Evolutionary conservation across 2,113 vertebrate species (phyloP).

Genomic region (Polypterus senegalus): DNA sequence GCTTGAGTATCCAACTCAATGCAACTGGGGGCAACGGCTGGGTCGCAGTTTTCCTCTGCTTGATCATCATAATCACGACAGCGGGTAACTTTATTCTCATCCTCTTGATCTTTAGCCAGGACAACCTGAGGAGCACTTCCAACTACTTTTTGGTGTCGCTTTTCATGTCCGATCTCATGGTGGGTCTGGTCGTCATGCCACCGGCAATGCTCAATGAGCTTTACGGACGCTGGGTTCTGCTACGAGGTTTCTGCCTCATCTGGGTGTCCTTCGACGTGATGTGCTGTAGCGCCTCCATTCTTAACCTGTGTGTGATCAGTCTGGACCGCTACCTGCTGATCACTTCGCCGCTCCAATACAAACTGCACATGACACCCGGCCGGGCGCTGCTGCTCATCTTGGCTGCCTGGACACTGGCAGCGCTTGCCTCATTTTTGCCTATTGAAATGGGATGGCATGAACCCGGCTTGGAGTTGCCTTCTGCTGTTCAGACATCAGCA

Average conservation of each 20-base stretch:
- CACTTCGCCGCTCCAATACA: slow-evolving; percentile 85
- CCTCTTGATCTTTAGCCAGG: slow-evolving; percentile 73
- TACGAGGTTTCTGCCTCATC: slow-evolving; percentile 67
- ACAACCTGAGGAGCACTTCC: slow-evolving; percentile 82
- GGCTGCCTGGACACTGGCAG: slow-evolving; percentile 77
- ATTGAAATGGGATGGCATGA: slow-evolving; percentile 90
- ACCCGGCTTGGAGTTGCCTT: slow-evolving; percentile 35
- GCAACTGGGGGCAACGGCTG: slow-evolving; percentile 54
- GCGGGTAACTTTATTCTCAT: slow-evolving; percentile 77
- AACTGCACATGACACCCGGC: slow-evolving; percentile 78
- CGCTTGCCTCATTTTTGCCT: slow-evolving; percentile 80
- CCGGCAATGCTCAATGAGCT: slow-evolving; percentile 89
- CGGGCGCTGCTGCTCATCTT: slow-evolving; percentile 70
- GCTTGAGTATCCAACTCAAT: no score
- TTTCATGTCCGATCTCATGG: slow-evolving; percentile 91
- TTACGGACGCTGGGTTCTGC: slow-evolving; percentile 80
- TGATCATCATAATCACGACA: slow-evolving; percentile 74
- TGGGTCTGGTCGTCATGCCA: slow-evolving; percentile 93
- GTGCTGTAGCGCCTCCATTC: slow-evolving; percentile 96
- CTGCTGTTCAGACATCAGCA: slow-evolving; percentile 17
- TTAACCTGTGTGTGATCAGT: slow-evolving; percentile 93
- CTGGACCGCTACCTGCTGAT: slow-evolving; percentile 92
- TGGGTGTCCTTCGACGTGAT: slow-evolving; percentile 93
- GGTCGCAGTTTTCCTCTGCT: slow-evolving; percentile 63
- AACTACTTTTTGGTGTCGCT: slow-evolving; percentile 93